Evolutionary conservation across 1,140 invertebrate genomes (phyloP), one percentile per base, ranked within the genome.

Genomic region (Ceratina australensis): DNA sequence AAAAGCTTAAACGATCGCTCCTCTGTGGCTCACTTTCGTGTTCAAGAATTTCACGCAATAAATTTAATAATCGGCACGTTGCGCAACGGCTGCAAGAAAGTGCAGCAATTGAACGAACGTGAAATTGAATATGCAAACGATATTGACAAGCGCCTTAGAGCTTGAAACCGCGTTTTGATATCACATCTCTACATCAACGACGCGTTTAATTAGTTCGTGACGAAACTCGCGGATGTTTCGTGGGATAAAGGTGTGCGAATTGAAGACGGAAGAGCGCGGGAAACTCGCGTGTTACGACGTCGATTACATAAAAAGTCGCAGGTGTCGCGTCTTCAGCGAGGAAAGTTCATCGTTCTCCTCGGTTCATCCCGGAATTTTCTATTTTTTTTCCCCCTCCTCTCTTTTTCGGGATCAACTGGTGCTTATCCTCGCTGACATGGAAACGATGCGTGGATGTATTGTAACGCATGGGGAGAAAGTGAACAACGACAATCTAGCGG

Each of bases 381-480:
- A 42, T 42, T 42, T 54, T n/a, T n/a, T 54, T n/a, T n/a, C 13
- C 4, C 61, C 52, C 26, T 33, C 5, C 3, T 71, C 8, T 12
- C 0, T 3, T 13, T 20, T 15, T 15, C 8, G 22, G 18, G 18
- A 42, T 42, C 33, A 42, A 42, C 33, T 10, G 33, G 33, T 42
- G 54, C 54, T 49, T 18, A 52, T 52, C 24, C 18, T 3, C 42
- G n/a, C 12, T 3, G 33, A 42, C n/a, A 26, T 28, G 15, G 18
- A 18, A 18, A 28, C 59, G 42, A 49, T 16, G 54, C 57, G 50
- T 24, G 60, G 42, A 33, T 18, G 68, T 77, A 83, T 83, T 84
- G 77, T 84, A 83, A 72, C 57, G n/a, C 52, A 33, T 22, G 24
- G 12, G 52, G 82, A 80, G 82, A 84, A 84, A 84, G 82, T 80